A percentile compares a stretch with the other conserved stretches of the same genome.
These are phyloP conservation scores for Brachystomella parvula DNA, from an alignment of 1,140 invertebrate genomes.

Conservation along the genomic window DNA sequence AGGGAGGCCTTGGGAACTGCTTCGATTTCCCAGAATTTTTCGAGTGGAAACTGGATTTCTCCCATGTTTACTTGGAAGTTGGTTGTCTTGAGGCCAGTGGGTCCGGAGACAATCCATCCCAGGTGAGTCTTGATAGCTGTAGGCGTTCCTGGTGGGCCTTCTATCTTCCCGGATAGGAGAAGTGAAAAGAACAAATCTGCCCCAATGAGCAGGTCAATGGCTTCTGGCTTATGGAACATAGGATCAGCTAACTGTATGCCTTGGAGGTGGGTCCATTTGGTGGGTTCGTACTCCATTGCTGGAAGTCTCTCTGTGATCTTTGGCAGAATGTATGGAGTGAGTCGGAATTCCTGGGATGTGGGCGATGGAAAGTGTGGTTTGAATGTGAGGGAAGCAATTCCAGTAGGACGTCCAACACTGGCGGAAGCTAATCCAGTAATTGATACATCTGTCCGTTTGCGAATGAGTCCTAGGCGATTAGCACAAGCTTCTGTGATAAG, in stretches of 20 bases:
- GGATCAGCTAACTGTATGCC: neutral
- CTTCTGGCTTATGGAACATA: neutral
- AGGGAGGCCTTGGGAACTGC: constrained; percentile 10
- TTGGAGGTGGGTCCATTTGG: neutral
- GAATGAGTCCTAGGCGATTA: neutral
- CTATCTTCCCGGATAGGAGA: neutral
- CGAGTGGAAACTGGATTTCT: constrained; percentile 11
- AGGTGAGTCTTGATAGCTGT: constrained; percentile 5
- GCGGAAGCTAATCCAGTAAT: neutral
- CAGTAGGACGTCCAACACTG: neutral
- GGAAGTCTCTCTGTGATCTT: neutral
- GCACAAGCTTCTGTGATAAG: neutral
- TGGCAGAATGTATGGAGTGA: neutral
- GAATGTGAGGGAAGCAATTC: too few species aligned
- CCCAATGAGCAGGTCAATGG: constrained; percentile 7
- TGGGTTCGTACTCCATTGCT: neutral
- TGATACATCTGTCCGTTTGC: neutral
- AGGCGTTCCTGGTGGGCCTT: neutral
- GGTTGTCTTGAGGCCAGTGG: neutral
- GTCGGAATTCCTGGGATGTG: neutral
- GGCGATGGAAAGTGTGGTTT: too few species aligned
- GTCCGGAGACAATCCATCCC: constrained; percentile 15
- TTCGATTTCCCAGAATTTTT: constrained; percentile 41
- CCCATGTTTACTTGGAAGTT: neutral
- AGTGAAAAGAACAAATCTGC: neutral